These are phyloP conservation scores for Notolabrus celidotus DNA, from an alignment of 2,797 vertebrate genomes.

Conservation along the genomic window DNA sequence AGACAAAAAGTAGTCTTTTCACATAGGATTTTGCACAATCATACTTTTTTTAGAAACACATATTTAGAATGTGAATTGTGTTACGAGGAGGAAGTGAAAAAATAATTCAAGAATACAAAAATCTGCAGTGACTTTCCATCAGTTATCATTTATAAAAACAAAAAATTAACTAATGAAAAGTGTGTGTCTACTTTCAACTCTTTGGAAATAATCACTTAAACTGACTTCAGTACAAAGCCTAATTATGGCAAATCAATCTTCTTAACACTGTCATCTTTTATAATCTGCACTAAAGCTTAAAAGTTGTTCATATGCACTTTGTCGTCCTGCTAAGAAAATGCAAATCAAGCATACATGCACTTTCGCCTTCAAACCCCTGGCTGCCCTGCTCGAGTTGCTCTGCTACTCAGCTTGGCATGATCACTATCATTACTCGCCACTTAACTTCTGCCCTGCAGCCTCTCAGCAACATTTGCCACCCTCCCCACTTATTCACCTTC, in stretches of 20 bases:
- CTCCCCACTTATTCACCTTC: constrained; percentile 15
- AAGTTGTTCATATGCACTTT: background rate
- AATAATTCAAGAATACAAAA: too few species aligned
- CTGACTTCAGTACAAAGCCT: too few species aligned
- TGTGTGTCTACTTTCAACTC: background rate
- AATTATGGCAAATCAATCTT: background rate
- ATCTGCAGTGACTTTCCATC: too few species aligned
- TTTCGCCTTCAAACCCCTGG: constrained; percentile 20
- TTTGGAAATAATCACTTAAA: too few species aligned
- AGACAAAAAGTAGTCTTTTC: too few species aligned
- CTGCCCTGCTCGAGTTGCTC: constrained; percentile 36
- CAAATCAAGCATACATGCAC: constrained; percentile 31
- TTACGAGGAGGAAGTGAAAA: too few species aligned
- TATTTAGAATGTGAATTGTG: too few species aligned
- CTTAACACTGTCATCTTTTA: too few species aligned
- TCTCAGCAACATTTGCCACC: constrained; percentile 46
- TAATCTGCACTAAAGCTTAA: background rate
- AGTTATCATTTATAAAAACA: too few species aligned
- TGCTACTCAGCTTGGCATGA: constrained; percentile 38
- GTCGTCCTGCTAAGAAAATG: constrained; percentile 8
- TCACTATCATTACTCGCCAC: constrained; percentile 46
- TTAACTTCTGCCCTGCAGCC: constrained; percentile 57
- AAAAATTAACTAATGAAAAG: too few species aligned
- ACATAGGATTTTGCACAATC: too few species aligned
- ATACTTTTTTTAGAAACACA: too few species aligned